A percentile compares a stretch with the other conserved stretches of the same genome.
Conservation (phyloP, 2,888 invertebrate species). For the Ischnus inquisitorius region DNA sequence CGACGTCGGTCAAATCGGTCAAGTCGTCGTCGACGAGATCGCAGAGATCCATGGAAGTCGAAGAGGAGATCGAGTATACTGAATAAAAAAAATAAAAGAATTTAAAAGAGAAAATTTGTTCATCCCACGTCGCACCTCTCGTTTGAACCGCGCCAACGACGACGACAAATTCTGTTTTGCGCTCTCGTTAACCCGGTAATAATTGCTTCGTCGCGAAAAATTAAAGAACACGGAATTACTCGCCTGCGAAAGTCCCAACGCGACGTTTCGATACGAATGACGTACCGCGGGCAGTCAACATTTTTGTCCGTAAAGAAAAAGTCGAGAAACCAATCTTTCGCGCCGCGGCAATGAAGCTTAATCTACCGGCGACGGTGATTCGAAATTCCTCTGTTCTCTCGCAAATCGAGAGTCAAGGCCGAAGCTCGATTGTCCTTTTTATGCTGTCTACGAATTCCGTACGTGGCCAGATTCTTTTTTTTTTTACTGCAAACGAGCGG, state of each 20-base stretch:
- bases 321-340: too few species aligned
- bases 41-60: conserved; percentile 89
- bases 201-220: neutral
- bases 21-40: conserved; percentile 88
- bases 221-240: neutral
- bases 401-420: neutral
- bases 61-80: conserved; percentile 81
- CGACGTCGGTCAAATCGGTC: conserved; percentile 85
- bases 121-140: neutral
- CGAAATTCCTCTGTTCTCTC: neutral
- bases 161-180: neutral
- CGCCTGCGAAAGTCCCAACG: neutral
- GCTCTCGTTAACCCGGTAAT: neutral
- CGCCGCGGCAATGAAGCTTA: neutral
- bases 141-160: neutral
- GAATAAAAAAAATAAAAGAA: conserved; percentile 69
- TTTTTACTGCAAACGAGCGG: neutral
- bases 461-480: neutral
- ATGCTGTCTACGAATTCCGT: neutral
- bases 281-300: too few species aligned
- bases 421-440: neutral
- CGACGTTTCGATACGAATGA: too few species aligned
- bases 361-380: neutral
- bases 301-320: too few species aligned
- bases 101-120: neutral